A percentile compares a stretch with the other conserved stretches of the same genome.
Conservation (phyloP, 2,888 invertebrate species). For the Dyspetes luteomarginatus region DNA sequence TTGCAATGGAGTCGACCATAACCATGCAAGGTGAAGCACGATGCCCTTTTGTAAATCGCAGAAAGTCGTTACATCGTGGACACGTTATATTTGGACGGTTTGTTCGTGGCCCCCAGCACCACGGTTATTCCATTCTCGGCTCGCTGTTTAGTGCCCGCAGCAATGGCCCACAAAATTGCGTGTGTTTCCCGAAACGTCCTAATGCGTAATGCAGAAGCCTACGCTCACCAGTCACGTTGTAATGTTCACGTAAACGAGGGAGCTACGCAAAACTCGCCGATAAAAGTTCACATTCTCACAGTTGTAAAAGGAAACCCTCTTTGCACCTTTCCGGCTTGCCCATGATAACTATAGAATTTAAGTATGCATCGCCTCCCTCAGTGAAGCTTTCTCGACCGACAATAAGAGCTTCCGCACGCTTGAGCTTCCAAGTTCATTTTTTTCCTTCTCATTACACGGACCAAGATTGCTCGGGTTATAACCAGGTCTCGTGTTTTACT, state of each 20-base stretch:
- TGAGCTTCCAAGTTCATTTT: constrained; percentile 24
- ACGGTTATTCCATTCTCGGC: constrained; percentile 21
- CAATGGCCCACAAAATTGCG: neutral
- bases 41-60: constrained; percentile 39
- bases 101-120: no score
- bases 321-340: neutral
- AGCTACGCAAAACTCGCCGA: constrained; percentile 32
- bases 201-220: constrained; percentile 50
- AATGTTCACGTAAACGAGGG: constrained; percentile 42
- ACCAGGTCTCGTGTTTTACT: neutral
- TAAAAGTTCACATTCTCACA: constrained; percentile 42
- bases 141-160: constrained; percentile 31
- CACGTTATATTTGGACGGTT: constrained; percentile 53
- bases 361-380: constrained; percentile 7
- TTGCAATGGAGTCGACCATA: neutral
- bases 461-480: neutral
- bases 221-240: neutral
- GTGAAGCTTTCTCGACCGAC: constrained; percentile 11
- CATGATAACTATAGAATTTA: neutral
- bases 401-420: constrained; percentile 26
- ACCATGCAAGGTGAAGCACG: neutral
- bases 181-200: constrained; percentile 36
- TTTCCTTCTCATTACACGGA: constrained; percentile 15
- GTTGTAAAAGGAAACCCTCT: constrained; percentile 41
- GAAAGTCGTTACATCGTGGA: constrained; percentile 45